Evolutionary conservation across 2,797 vertebrate species (phyloP).

Genomic region (Etheostoma perlongum): DNA sequence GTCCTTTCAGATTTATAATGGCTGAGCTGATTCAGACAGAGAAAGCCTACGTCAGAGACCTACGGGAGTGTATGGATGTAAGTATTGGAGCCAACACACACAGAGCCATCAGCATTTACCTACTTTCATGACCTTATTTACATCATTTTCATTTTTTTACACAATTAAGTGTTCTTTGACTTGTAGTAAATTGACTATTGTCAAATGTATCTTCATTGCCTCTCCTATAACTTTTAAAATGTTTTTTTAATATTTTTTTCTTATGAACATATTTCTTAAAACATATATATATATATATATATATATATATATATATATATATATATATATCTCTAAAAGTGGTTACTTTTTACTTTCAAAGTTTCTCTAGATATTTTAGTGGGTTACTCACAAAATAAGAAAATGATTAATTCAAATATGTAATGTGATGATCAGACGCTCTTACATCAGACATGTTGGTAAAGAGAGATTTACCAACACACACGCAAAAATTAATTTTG

Average conservation of each 20-base stretch:
- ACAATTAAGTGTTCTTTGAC: background rate
- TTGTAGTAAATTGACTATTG: background rate
- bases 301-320: no score
- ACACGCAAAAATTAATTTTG: no score
- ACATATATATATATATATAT: no score
- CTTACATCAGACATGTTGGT: background rate
- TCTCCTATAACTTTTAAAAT: background rate
- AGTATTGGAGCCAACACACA: slow-evolving; percentile 71
- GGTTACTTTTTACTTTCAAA: background rate
- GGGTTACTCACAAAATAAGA: background rate
- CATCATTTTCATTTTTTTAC: background rate
- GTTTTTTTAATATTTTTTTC: background rate
- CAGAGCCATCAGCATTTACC: no score
- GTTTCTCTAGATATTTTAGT: background rate
- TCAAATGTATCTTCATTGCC: background rate
- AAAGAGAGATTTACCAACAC: background rate
- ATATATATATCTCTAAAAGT: no score
- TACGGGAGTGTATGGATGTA: slow-evolving; percentile 98
- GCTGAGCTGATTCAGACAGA: slow-evolving; percentile 98
- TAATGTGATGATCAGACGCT: background rate
- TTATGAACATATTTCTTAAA: background rate
- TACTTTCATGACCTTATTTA: no score
- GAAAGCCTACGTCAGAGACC: slow-evolving; percentile 96
- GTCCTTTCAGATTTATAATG: slow-evolving; percentile 94
- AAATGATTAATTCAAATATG: background rate